These are phyloP conservation scores for Tiliacea citrago DNA, from an alignment of 2,888 invertebrate genomes.

Conservation along the genomic window DNA sequence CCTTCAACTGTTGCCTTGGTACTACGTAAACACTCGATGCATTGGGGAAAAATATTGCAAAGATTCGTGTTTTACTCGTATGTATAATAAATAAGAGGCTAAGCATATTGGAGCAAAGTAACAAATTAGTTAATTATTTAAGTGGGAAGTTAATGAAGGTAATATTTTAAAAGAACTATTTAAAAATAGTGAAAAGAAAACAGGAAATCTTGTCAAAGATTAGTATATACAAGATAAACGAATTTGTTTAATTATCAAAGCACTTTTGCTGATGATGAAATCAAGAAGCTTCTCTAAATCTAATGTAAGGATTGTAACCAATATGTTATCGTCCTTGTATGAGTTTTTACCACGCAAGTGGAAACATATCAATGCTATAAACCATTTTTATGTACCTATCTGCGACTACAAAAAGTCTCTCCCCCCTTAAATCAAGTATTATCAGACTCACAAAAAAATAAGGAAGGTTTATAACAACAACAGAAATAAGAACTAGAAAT, in stretches of 20 bases:
- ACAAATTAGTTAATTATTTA: neutral
- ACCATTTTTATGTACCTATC: too few species aligned
- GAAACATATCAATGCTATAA: too few species aligned
- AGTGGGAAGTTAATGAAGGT: neutral
- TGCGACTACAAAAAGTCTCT: neutral
- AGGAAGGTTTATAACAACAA: neutral
- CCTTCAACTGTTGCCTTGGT: conserved; percentile 68
- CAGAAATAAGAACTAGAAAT: neutral
- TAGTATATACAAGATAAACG: neutral
- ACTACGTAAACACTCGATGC: conserved; percentile 52
- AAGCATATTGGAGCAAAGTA: neutral
- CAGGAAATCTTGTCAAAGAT: neutral
- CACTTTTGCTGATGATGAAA: conserved; percentile 5
- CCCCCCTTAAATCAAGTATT: conserved; percentile 9
- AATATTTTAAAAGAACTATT: neutral
- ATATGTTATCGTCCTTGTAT: neutral
- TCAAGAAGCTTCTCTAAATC: conserved; percentile 56
- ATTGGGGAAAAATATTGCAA: conserved; percentile 48
- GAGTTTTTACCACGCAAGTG: neutral
- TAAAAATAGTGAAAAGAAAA: neutral
- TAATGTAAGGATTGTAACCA: conserved; percentile 41
- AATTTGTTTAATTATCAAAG: neutral
- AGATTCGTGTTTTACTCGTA: neutral
- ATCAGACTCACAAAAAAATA: neutral
- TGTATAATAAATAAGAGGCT: neutral